Evolutionary conservation across 2,113 vertebrate species (phyloP), one percentile per base, ranked within the genome.

Genomic region (Macrotus californicus): DNA sequence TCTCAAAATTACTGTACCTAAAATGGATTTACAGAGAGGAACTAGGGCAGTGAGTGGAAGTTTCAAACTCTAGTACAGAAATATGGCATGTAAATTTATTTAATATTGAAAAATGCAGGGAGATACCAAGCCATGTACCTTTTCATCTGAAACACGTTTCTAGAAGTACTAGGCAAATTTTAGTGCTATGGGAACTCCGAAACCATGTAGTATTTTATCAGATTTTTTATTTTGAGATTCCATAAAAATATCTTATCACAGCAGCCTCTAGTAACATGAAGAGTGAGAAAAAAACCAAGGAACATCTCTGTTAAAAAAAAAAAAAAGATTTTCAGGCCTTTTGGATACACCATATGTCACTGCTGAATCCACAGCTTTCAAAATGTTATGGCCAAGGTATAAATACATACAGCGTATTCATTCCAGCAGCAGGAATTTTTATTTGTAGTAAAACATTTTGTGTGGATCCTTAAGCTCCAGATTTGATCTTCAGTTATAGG

Each of bases 281-380:
- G 12, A 77, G n/a, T 76, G 48, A 95, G 64, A 77, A 93, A 92
- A 90, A 91, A 96, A 31, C 82, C 56, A 61, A 77, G 83, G 64
- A 95, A 90, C 50, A 94, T 94, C 88, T 94, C 61, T 75, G 54
- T 76, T 87, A 39, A 67, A 77, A 75, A 91, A 73, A 89, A 48
- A 34, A n/a, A 46, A 39, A 67, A 36, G 24, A n/a, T 79, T 94
- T 96, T 92, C 73, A 94, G 73, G 94, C 18, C 61, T 90, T 95
- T 91, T 79, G 76, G 66, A 56, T 86, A 46, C 16, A 91, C 96
- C 96, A 95, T 95, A 97, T 97, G 96, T 92, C 96, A 92, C 67
- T 88, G 34, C 81, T 87, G 87, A 96, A 92, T 92, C 83, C 94
- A 61, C 69, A 92, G 93, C 73, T 96, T 94, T 96, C 85, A 89